Conservation (phyloP, 2,113 vertebrate species). For the Semicossyphus pulcher region DNA sequence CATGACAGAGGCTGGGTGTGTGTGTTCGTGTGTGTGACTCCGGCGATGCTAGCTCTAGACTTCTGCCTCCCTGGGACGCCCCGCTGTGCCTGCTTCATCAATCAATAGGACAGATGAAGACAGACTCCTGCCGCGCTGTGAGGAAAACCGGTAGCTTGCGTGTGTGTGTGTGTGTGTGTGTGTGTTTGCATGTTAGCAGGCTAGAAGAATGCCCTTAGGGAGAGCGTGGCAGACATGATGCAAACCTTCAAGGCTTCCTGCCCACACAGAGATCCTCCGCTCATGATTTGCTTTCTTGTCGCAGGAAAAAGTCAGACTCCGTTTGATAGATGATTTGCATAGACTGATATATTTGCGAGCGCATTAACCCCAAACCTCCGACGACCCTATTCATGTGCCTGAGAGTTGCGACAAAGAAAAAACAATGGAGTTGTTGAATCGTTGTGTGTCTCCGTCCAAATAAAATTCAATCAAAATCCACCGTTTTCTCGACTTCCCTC, state of each 20-base stretch:
- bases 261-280: conserved; percentile 65
- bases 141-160: conserved; percentile 80
- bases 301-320: conserved; percentile 20
- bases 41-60: conserved; percentile 70
- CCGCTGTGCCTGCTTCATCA: conserved; percentile 84
- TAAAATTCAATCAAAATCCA: conserved; percentile 1
- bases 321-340: conserved; percentile 55
- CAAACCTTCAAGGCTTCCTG: conserved; percentile 70
- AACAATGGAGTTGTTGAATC: neutral
- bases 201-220: conserved; percentile 62
- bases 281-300: conserved; percentile 59
- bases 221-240: conserved; percentile 73
- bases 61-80: conserved; percentile 74
- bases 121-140: conserved; percentile 76
- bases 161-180: conserved; percentile 12
- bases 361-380: conserved; percentile 19
- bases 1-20: conserved; percentile 47
- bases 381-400: neutral
- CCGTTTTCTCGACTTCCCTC: conserved; percentile 17
- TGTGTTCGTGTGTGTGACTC: neutral
- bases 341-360: conserved; percentile 36
- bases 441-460: neutral
- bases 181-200: conserved; percentile 44
- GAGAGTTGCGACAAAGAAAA: conserved; percentile 1
- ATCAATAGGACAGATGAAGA: conserved; percentile 85